A percentile compares a stretch with the other conserved stretches of the same genome.
Conservation (phyloP, 2,888 invertebrate species). For the Druceiella hillmani region DNA sequence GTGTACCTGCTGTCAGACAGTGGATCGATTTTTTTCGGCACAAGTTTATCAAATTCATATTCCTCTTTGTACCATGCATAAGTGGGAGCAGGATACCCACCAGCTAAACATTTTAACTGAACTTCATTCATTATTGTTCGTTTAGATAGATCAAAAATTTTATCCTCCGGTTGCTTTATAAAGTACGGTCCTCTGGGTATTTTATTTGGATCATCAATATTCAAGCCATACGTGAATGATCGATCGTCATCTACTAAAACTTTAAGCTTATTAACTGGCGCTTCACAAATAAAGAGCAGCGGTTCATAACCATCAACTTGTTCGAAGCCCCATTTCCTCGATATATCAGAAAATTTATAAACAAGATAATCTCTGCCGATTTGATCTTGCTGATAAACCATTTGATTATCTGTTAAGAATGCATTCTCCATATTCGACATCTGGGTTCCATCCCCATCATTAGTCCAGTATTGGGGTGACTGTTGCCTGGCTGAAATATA, state of each 20-base stretch:
- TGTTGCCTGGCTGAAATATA: slow-evolving; percentile 77
- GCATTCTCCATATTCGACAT: slow-evolving; percentile 75
- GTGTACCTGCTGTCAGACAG: slow-evolving; percentile 70
- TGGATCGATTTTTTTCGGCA: slow-evolving; percentile 73
- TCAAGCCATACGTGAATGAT: slow-evolving; percentile 80
- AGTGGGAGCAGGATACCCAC: slow-evolving; percentile 82
- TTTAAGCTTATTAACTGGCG: slow-evolving; percentile 65
- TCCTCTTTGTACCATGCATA: slow-evolving; percentile 90
- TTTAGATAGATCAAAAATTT: slow-evolving; percentile 75
- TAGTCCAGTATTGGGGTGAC: slow-evolving; percentile 71
- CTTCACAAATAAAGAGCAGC: slow-evolving; percentile 84
- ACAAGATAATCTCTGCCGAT: slow-evolving; percentile 68
- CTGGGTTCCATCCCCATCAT: slow-evolving; percentile 77
- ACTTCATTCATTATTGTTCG: slow-evolving; percentile 67
- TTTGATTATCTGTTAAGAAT: slow-evolving; percentile 60
- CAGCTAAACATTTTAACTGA: slow-evolving; percentile 73
- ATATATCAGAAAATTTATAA: slow-evolving; percentile 66
- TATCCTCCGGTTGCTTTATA: slow-evolving; percentile 75
- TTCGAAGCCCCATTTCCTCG: slow-evolving; percentile 80
- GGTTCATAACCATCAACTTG: slow-evolving; percentile 73
- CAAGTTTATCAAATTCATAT: slow-evolving; percentile 71
- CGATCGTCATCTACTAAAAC: slow-evolving; percentile 69
- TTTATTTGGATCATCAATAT: slow-evolving; percentile 71
- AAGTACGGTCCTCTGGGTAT: slow-evolving; percentile 88
- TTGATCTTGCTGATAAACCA: slow-evolving; percentile 35